phyloP scores from a whole-genome alignment of 2,888 invertebrate genomes.

The Cantharis rufa region DNA sequence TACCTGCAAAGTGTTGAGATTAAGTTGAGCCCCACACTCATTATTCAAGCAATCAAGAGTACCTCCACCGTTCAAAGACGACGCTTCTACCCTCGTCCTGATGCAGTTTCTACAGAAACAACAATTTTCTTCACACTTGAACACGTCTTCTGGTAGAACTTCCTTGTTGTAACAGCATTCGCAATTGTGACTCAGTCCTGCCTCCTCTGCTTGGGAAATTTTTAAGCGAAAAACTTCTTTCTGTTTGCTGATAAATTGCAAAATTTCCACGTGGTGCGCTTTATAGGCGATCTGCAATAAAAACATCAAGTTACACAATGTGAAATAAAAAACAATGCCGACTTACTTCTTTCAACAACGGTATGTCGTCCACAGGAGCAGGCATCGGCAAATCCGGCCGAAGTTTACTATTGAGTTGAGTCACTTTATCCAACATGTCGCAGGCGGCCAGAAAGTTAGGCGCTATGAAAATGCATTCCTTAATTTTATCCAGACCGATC shows the following conservation, averaged over 20 bases:
- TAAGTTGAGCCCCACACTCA: background rate
- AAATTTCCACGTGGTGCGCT: slow-evolving; percentile 44
- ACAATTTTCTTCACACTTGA: slow-evolving; percentile 55
- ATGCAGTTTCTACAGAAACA: slow-evolving; percentile 57
- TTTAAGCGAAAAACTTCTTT: slow-evolving; percentile 29
- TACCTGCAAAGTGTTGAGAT: slow-evolving; percentile 37
- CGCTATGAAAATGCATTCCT: background rate
- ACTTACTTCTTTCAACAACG: background rate
- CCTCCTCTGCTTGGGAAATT: slow-evolving; percentile 45
- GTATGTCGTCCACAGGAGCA: background rate
- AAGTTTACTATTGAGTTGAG: background rate
- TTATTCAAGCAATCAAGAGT: slow-evolving; percentile 44
- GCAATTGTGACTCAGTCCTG: slow-evolving; percentile 56
- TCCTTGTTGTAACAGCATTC: slow-evolving; percentile 62
- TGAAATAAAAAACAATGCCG: background rate
- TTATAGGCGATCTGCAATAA: slow-evolving; percentile 37
- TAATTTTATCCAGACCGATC: background rate
- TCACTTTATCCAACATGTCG: background rate
- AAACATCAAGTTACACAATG: background rate
- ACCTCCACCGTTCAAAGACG: slow-evolving; percentile 52
- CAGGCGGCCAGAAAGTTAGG: background rate
- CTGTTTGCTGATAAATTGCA: slow-evolving; percentile 32
- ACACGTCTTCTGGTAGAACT: slow-evolving; percentile 53
- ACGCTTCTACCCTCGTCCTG: slow-evolving; percentile 48
- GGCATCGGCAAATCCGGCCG: background rate